A percentile compares a stretch with the other conserved stretches of the same genome.
Evolutionary conservation across 2,888 invertebrate species (phyloP).

Genomic region (Acleris literana): DNA sequence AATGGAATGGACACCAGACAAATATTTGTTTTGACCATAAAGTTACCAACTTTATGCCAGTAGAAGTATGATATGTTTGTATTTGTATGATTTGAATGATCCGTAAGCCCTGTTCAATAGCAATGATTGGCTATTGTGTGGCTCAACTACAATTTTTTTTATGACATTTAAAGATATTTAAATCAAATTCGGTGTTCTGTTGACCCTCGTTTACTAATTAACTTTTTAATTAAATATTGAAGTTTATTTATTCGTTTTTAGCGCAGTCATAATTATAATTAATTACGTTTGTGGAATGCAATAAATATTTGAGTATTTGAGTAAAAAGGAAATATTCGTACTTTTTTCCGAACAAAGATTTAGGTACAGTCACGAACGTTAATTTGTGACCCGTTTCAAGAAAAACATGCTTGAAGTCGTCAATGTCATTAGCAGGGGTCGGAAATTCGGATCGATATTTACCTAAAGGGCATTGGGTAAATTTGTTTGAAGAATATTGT

Average conservation of each 20-base stretch:
- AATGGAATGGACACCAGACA: neutral
- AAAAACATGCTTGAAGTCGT: no score
- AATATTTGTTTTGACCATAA: constrained; percentile 2
- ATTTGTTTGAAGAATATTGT: no score
- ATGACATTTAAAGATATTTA: constrained; percentile 13
- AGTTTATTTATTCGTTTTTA: constrained; percentile 25
- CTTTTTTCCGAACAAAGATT: constrained; percentile 25
- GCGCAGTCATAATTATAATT: constrained; percentile 17
- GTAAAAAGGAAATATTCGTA: constrained; percentile 15
- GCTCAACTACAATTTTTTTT: neutral
- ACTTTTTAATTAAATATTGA: constrained; percentile 10
- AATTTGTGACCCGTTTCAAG: no score
- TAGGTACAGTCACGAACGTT: no score
- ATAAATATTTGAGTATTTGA: no score
- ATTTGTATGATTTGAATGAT: constrained; percentile 14
- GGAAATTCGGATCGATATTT: no score
- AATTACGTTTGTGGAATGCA: no score
- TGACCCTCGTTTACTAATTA: constrained; percentile 16
- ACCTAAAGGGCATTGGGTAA: no score
- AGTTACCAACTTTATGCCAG: constrained; percentile 19
- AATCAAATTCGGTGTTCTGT: constrained; percentile 19
- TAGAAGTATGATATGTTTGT: neutral
- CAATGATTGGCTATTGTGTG: constrained; percentile 3
- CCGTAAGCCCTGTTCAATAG: neutral
- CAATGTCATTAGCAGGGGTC: no score